phyloP scores from a whole-genome alignment of 2,113 vertebrate species.

The Gymnogyps californianus region DNA sequence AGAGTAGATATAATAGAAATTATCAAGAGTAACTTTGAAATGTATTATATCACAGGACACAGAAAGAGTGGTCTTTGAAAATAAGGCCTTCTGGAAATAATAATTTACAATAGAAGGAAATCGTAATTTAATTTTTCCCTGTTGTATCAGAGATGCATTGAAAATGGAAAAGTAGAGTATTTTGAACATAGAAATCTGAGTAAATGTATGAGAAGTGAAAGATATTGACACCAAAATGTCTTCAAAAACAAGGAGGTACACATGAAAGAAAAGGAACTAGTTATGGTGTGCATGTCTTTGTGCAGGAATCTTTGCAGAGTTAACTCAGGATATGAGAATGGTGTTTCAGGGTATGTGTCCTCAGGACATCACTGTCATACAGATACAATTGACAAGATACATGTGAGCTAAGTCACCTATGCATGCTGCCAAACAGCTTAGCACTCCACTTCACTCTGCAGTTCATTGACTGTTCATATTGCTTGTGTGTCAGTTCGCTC shows the following conservation, averaged over 20 bases:
- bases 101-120: background rate
- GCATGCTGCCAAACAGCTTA: slow-evolving; percentile 5
- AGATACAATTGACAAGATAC: background rate
- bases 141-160: background rate
- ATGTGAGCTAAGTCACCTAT: background rate
- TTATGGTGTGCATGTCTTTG: background rate
- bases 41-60: background rate
- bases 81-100: background rate
- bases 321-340: background rate
- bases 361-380: background rate
- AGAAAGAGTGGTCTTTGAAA: background rate
- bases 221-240: background rate
- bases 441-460: background rate
- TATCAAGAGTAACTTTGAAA: background rate
- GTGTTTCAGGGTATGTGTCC: background rate
- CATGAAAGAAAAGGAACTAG: background rate
- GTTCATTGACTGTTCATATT: background rate
- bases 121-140: background rate
- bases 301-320: background rate
- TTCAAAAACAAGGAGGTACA: background rate
- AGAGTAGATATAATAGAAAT: background rate
- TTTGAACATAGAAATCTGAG: background rate
- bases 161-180: background rate
- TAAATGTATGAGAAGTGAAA: background rate
- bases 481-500: background rate